Evolutionary conservation across 1,140 invertebrate species (phyloP).

Genomic region (Drosophila repleta): DNA sequence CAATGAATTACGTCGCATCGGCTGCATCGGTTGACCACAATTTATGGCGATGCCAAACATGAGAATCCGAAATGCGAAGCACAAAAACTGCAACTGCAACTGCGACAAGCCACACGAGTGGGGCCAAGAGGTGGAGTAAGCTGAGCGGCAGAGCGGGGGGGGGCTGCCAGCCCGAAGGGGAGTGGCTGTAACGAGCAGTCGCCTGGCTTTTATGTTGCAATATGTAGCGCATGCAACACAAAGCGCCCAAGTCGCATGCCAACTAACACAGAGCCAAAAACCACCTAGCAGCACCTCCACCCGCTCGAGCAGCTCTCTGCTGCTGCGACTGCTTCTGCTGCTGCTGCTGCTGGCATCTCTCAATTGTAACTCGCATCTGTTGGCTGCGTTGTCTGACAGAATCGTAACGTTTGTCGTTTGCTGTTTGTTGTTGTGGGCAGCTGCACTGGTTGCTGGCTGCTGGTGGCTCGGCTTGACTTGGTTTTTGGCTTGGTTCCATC

Average conservation of each 20-base stretch:
- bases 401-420: constrained; percentile 59
- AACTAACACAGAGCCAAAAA: constrained; percentile 30
- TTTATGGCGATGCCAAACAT: constrained; percentile 78
- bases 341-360: constrained; percentile 36
- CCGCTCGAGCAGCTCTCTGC: constrained; percentile 8
- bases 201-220: constrained; percentile 67
- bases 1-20: constrained; percentile 81
- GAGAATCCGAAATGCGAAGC: constrained; percentile 68
- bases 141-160: not conserved
- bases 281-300: constrained; percentile 21
- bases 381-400: constrained; percentile 64
- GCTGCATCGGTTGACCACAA: constrained; percentile 81
- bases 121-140: constrained; percentile 1
- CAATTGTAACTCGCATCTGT: constrained; percentile 60
- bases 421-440: constrained; percentile 50
- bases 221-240: constrained; percentile 63
- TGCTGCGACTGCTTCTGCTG: constrained; percentile 22
- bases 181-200: constrained; percentile 50
- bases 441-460: constrained; percentile 48
- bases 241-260: constrained; percentile 56
- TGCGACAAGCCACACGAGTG: constrained; percentile 29
- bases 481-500: constrained; percentile 61
- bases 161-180: constrained; percentile 10
- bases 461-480: constrained; percentile 13
- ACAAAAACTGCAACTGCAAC: constrained; percentile 62